A percentile compares a stretch with the other conserved stretches of the same genome.
These are phyloP conservation scores for Agrochola litura DNA, from an alignment of 2,888 invertebrate genomes.

Conservation along the genomic window DNA sequence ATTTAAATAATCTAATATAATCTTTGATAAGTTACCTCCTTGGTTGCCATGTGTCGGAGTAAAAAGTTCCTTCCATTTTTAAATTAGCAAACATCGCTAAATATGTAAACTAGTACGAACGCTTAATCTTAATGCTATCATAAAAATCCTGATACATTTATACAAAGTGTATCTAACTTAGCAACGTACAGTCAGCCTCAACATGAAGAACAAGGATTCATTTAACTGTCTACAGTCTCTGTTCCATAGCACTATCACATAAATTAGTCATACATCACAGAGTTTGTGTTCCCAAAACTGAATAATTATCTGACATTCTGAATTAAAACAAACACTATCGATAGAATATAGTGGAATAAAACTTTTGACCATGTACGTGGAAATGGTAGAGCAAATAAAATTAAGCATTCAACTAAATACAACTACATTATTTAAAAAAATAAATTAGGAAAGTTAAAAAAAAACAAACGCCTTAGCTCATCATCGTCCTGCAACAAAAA, in stretches of 20 bases:
- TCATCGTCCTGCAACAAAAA: not conserved
- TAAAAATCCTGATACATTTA: not conserved
- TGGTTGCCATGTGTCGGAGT: too few relatives aligned
- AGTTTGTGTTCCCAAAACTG: not conserved
- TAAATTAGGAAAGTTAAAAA: not conserved
- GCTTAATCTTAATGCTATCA: not conserved
- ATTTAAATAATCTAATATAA: too few relatives aligned
- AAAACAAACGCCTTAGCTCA: not conserved
- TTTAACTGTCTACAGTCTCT: not conserved
- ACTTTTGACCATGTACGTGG: not conserved
- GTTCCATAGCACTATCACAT: not conserved
- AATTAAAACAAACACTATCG: too few relatives aligned
- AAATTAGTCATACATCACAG: not conserved
- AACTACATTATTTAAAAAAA: not conserved
- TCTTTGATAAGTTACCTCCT: too few relatives aligned
- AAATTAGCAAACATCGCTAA: too few relatives aligned
- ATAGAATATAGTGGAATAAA: too few relatives aligned
- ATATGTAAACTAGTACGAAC: not conserved
- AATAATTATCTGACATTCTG: too few relatives aligned
- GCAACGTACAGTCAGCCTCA: not conserved
- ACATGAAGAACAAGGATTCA: not conserved
- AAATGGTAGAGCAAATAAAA: not conserved
- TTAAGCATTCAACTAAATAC: not conserved
- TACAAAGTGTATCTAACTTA: not conserved
- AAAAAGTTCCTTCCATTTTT: too few relatives aligned